These are phyloP conservation scores for Tinea pellionella DNA, from an alignment of 2,888 invertebrate species.

Conservation along the genomic window DNA sequence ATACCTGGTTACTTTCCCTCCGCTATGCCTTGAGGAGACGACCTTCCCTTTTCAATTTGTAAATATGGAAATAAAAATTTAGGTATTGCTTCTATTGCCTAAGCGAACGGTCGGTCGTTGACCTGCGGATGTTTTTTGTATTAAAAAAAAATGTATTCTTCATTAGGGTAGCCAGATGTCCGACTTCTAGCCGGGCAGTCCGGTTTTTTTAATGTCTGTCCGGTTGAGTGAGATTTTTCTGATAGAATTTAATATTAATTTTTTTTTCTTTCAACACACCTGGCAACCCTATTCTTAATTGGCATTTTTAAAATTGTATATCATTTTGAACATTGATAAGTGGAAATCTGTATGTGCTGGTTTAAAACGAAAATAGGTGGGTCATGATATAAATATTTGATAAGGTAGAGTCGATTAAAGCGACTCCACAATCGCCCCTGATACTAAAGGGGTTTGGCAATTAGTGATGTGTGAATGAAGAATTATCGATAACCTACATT, in stretches of 20 bases:
- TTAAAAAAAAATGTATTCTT: no score
- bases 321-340: background rate
- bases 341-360: background rate
- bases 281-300: background rate
- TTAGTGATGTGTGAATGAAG: background rate
- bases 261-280: background rate
- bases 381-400: slow-evolving; percentile 7
- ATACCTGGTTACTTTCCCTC: no score
- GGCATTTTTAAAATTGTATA: background rate
- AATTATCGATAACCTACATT: background rate
- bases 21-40: no score
- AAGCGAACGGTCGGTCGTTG: no score
- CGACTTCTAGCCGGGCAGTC: no score
- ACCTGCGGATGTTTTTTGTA: no score
- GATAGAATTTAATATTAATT: background rate
- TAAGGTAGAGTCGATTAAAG: slow-evolving; percentile 13
- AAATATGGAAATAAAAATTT: no score
- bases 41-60: no score
- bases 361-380: slow-evolving; percentile 11
- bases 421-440: slow-evolving; percentile 3
- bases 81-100: no score
- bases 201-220: no score
- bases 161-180: no score
- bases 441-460: slow-evolving; percentile 11
- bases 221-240: no score